Conservation (phyloP, 1,140 invertebrate genomes). For the Calliphora vicina region DNA sequence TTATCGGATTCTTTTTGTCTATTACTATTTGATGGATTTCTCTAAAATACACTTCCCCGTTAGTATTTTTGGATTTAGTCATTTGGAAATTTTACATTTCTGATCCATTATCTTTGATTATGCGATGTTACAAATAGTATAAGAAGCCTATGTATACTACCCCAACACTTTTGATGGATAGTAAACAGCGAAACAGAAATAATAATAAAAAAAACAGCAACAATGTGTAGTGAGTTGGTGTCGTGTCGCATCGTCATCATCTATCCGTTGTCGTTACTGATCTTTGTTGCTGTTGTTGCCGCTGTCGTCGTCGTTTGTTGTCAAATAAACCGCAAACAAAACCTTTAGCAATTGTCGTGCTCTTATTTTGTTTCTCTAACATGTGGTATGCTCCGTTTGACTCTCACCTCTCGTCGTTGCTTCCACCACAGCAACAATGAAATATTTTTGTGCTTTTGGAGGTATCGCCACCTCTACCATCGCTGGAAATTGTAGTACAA, state of each 20-base stretch:
- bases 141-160: not conserved
- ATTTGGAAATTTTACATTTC: no score
- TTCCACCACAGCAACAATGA: not conserved
- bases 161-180: not conserved
- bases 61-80: no score
- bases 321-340: conserved; percentile 19
- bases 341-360: conserved; percentile 17
- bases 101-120: no score
- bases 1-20: no score
- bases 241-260: conserved; percentile 28
- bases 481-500: not conserved
- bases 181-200: not conserved
- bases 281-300: not conserved
- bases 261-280: not conserved
- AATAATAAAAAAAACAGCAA: no score
- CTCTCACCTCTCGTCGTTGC: not conserved
- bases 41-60: no score
- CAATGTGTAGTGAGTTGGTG: conserved; percentile 2
- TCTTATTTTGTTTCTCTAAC: conserved; percentile 15
- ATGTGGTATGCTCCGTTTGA: not conserved
- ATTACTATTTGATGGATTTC: no score
- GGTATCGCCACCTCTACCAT: not conserved
- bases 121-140: not conserved
- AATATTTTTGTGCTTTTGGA: not conserved
- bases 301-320: not conserved